Percentiles rank a stretch among this genome's conserved stretches.
phyloP scores from a whole-genome alignment of 1,140 invertebrate genomes.

The Bicyclus anynana region DNA sequence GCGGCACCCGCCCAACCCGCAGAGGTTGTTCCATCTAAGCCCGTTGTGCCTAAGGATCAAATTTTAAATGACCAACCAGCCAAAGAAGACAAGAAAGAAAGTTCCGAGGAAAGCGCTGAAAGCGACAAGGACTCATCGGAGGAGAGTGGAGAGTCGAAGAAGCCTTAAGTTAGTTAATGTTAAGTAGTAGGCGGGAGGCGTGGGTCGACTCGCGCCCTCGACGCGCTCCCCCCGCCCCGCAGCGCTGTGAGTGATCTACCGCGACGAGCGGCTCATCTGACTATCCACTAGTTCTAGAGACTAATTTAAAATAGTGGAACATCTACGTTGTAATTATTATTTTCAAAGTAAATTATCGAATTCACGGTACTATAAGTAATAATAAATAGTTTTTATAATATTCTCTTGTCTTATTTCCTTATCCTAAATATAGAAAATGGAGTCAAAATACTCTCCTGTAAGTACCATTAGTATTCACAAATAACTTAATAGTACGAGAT shows the following conservation, averaged over 20 bases:
- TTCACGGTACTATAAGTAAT: slow-evolving; percentile 73
- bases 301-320: slow-evolving; percentile 72
- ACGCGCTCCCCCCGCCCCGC: slow-evolving; percentile 61
- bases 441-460: no score
- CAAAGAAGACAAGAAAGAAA: slow-evolving; percentile 21
- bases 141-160: slow-evolving; percentile 43
- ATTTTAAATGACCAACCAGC: slow-evolving; percentile 35
- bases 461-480: no score
- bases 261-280: slow-evolving; percentile 41
- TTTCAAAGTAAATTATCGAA: slow-evolving; percentile 72
- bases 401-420: slow-evolving; percentile 18
- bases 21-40: slow-evolving; percentile 22
- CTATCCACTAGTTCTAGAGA: slow-evolving; percentile 70
- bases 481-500: no score
- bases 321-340: slow-evolving; percentile 72
- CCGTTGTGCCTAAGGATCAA: slow-evolving; percentile 32
- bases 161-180: slow-evolving; percentile 51
- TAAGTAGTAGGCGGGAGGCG: slow-evolving; percentile 52
- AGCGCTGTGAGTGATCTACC: slow-evolving; percentile 39
- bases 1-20: slow-evolving; percentile 21
- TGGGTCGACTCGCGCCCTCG: slow-evolving; percentile 64
- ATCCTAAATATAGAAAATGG: neutral
- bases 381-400: slow-evolving; percentile 68
- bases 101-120: slow-evolving; percentile 52
- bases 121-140: slow-evolving; percentile 41